Evolutionary conservation across 2,888 invertebrate species (phyloP).

Genomic region (Eumerus sabulonum): DNA sequence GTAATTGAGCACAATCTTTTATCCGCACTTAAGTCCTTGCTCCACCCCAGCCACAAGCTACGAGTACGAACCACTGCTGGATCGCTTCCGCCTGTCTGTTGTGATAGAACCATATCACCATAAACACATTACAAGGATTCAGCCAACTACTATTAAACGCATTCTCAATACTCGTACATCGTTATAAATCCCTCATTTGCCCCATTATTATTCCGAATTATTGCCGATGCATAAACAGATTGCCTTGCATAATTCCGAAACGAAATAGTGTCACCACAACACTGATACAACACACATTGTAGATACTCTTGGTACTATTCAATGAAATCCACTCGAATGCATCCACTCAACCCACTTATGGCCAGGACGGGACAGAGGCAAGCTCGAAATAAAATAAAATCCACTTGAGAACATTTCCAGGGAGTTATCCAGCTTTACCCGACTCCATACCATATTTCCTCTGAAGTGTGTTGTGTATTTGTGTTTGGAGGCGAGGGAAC

Average conservation of each 20-base stretch:
- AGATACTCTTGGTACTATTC: slow-evolving; percentile 44
- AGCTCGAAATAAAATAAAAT: slow-evolving; percentile 58
- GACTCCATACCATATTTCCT: too few species aligned
- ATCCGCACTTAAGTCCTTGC: too few species aligned
- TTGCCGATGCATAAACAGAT: slow-evolving; percentile 61
- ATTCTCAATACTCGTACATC: slow-evolving; percentile 5
- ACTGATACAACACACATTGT: slow-evolving; percentile 13
- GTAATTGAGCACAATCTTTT: too few species aligned
- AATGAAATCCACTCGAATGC: slow-evolving; percentile 65
- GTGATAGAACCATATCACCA: neutral
- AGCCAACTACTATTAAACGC: too few species aligned
- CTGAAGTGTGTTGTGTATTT: too few species aligned
- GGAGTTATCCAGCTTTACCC: neutral
- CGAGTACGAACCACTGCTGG: too few species aligned
- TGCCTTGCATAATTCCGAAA: slow-evolving; percentile 46
- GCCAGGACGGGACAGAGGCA: neutral
- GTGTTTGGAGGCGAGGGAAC: neutral
- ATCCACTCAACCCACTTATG: slow-evolving; percentile 60
- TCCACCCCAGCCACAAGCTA: too few species aligned
- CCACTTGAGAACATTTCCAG: slow-evolving; percentile 49
- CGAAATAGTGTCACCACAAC: slow-evolving; percentile 59
- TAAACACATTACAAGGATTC: too few species aligned
- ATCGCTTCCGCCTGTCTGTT: too few species aligned
- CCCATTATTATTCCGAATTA: slow-evolving; percentile 52
- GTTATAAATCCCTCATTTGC: slow-evolving; percentile 50